Conservation (phyloP, 2,113 vertebrate genomes). For the Epinephelus fuscoguttatus region DNA sequence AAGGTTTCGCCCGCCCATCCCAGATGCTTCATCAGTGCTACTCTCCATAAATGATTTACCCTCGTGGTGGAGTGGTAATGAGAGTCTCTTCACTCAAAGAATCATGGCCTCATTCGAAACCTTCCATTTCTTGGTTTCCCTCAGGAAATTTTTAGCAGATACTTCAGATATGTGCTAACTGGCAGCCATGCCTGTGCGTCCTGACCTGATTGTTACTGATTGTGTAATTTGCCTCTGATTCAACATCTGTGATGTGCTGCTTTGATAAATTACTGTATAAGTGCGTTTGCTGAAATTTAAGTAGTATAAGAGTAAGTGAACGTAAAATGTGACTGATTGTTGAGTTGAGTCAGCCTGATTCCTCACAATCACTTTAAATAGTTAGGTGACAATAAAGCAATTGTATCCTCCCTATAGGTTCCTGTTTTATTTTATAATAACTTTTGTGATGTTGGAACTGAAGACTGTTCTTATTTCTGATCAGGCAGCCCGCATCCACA, state of each 20-base stretch:
- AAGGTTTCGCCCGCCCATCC: neutral
- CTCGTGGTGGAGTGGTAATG: constrained; percentile 1
- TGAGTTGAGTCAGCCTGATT: neutral
- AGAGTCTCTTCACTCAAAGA: constrained; percentile 16
- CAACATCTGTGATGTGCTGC: neutral
- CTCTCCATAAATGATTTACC: constrained; percentile 9
- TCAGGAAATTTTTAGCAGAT: neutral
- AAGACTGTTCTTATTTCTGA: too few relatives aligned
- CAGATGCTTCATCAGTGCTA: constrained; percentile 18
- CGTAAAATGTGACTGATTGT: neutral
- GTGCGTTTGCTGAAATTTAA: too few relatives aligned
- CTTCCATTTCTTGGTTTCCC: neutral
- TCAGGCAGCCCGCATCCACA: neutral
- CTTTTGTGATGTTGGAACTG: neutral
- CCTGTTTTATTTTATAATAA: neutral
- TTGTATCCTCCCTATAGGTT: neutral
- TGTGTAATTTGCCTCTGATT: neutral
- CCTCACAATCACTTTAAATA: neutral
- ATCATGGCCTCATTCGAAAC: neutral
- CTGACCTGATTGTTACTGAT: neutral
- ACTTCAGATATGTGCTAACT: neutral
- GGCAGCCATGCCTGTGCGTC: neutral
- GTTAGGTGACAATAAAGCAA: neutral
- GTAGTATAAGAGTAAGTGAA: neutral
- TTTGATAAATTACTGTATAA: neutral